Evolutionary conservation across 2,113 vertebrate genomes (phyloP).

Genomic region (Connochaetes taurinus): DNA sequence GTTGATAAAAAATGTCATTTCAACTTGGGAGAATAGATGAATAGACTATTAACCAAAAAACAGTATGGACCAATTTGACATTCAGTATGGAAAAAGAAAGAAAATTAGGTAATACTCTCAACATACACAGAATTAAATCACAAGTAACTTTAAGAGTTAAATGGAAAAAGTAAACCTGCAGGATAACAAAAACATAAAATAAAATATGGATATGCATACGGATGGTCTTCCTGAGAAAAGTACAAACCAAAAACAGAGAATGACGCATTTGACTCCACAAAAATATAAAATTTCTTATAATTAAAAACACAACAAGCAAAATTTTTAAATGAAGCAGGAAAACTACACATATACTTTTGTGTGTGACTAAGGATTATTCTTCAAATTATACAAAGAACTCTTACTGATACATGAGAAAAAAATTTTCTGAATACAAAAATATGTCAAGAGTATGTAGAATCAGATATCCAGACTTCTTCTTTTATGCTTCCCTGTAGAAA

Average conservation of each 20-base stretch:
- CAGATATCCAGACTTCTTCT: neutral
- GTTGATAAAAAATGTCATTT: neutral
- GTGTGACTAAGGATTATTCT: neutral
- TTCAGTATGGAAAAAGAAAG: neutral
- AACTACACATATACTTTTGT: neutral
- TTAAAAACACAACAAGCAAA: neutral
- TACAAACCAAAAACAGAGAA: neutral
- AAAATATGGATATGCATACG: neutral
- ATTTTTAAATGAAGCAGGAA: neutral
- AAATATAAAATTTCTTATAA: neutral
- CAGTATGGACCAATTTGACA: neutral
- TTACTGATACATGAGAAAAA: neutral
- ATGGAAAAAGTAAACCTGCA: neutral
- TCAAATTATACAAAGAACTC: conserved; percentile 7
- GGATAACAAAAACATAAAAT: neutral
- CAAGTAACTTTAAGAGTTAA: neutral
- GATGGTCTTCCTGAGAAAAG: neutral
- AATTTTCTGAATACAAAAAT: neutral
- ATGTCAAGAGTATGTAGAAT: neutral
- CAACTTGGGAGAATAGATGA: neutral
- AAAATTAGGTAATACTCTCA: neutral
- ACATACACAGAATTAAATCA: neutral
- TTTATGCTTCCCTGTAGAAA: neutral
- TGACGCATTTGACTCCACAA: neutral
- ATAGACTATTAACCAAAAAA: neutral